A percentile compares a stretch with the other conserved stretches of the same genome.
These are phyloP conservation scores for Barnardius zonarius DNA, from an alignment of 2,113 vertebrate species.

Conservation along the genomic window DNA sequence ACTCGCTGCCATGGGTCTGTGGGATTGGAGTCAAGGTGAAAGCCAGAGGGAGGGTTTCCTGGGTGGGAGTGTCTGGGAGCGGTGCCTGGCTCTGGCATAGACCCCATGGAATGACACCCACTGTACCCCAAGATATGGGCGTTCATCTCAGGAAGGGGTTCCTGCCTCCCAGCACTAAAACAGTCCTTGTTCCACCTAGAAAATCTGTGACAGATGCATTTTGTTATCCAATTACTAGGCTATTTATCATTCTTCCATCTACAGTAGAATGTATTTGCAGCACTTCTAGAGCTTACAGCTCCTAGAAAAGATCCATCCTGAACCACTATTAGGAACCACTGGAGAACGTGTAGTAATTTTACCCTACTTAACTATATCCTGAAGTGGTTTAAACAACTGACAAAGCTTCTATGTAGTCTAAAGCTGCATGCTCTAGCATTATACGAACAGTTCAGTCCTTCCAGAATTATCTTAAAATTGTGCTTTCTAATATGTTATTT, in stretches of 20 bases:
- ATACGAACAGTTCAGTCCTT: not conserved
- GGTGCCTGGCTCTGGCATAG: accelerated
- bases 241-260: not conserved
- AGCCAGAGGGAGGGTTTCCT: not conserved
- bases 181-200: not conserved
- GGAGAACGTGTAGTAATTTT: not conserved
- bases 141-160: not conserved
- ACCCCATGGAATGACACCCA: accelerated
- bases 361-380: not conserved
- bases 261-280: not conserved
- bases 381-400: not conserved
- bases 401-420: not conserved
- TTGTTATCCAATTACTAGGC: not conserved
- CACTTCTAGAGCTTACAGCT: not conserved
- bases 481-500: not conserved
- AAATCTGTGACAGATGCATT: not conserved
- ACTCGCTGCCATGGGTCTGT: accelerated
- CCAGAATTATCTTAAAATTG: not conserved
- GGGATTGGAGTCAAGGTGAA: not conserved
- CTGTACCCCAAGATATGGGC: accelerated
- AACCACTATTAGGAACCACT: not conserved
- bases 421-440: not conserved
- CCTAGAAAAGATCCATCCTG: not conserved
- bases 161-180: not conserved
- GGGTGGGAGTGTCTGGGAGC: not conserved